A percentile compares a stretch with the other conserved stretches of the same genome.
Conservation (phyloP, 2,113 vertebrate genomes). For the Pseudorectes ferrugineus region DNA sequence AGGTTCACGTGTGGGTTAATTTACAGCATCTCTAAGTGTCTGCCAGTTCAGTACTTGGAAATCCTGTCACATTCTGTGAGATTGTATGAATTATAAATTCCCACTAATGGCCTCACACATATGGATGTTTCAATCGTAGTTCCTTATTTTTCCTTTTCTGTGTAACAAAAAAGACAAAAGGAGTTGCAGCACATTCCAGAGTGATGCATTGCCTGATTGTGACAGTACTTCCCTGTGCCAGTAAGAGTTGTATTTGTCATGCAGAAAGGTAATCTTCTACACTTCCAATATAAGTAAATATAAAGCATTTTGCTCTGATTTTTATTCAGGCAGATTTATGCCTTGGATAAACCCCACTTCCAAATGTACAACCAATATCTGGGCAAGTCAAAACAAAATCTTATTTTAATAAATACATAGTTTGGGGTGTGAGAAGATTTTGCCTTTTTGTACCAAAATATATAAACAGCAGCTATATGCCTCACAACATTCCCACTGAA, state of each 20-base stretch:
- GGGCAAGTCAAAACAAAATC: background rate
- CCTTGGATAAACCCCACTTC: background rate
- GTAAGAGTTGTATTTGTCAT: background rate
- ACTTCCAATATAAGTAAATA: background rate
- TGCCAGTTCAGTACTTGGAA: constrained; percentile 16
- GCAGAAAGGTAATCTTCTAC: background rate
- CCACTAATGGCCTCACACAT: background rate
- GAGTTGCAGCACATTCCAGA: background rate
- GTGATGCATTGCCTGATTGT: background rate
- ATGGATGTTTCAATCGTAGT: background rate
- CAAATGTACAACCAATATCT: background rate
- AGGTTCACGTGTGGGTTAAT: constrained; percentile 20
- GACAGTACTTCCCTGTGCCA: background rate
- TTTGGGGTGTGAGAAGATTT: background rate
- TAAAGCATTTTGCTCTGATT: background rate
- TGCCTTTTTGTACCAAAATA: background rate
- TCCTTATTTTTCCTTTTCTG: background rate
- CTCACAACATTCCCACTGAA: background rate
- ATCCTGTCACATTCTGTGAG: constrained; percentile 28
- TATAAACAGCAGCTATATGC: background rate
- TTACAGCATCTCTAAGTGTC: background rate
- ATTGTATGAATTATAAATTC: constrained; percentile 11
- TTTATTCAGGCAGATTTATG: background rate
- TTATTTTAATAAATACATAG: background rate
- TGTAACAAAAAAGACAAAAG: background rate